A percentile compares a stretch with the other conserved stretches of the same genome.
Evolutionary conservation across 1,140 invertebrate species (phyloP).

Genomic region (Marisa cornuarietis): DNA sequence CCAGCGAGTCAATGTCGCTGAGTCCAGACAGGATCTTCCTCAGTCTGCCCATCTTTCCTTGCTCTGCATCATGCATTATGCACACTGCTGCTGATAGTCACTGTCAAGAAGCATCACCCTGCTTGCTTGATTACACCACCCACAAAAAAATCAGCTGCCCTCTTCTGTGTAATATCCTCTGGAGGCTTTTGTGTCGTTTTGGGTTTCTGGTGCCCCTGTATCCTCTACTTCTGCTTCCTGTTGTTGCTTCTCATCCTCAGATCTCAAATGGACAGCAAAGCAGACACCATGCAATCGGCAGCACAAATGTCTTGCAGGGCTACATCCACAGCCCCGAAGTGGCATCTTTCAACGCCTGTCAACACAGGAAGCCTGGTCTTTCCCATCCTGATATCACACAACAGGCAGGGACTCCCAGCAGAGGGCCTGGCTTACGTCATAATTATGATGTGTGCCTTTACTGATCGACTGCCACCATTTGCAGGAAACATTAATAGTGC

Average conservation of each 20-base stretch:
- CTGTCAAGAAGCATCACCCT: too few relatives aligned
- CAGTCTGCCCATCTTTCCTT: slow-evolving; percentile 43
- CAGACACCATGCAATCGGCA: background rate
- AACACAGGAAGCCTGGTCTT: background rate
- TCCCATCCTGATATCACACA: background rate
- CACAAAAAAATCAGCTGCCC: background rate
- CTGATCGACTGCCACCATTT: slow-evolving; percentile 18
- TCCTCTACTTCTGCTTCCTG: too few relatives aligned
- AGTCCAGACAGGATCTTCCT: slow-evolving; percentile 45
- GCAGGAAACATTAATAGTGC: slow-evolving; percentile 24
- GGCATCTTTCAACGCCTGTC: background rate
- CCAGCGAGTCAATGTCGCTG: slow-evolving; percentile 47
- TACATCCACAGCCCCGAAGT: background rate
- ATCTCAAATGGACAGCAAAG: too few relatives aligned
- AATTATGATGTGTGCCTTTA: background rate
- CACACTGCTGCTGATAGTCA: background rate
- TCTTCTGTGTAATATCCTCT: too few relatives aligned
- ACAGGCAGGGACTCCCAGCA: background rate
- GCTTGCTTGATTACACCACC: background rate
- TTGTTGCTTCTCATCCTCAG: too few relatives aligned
- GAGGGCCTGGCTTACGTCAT: background rate
- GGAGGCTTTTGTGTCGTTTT: too few relatives aligned
- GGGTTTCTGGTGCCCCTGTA: too few relatives aligned
- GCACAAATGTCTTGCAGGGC: background rate
- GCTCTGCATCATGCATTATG: slow-evolving; percentile 41